Conservation (phyloP, 2,888 invertebrate genomes). For the Blomia tropicalis region DNA sequence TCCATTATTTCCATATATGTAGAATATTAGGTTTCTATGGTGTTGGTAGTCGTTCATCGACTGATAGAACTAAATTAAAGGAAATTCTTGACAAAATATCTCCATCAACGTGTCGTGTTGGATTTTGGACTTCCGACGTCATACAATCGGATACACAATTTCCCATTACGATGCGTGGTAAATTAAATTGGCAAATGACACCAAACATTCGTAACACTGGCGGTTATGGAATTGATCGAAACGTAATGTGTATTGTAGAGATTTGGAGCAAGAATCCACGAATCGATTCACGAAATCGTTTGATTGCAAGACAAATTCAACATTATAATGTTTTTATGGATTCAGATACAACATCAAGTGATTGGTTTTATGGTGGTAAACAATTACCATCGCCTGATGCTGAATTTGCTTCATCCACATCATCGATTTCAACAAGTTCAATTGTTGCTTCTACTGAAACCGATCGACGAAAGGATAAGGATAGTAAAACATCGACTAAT, state of each 20-base stretch:
- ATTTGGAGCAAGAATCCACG: constrained; percentile 7
- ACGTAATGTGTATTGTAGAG: constrained; percentile 5
- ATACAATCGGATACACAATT: background rate
- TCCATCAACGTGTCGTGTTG: background rate
- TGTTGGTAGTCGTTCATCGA: no score
- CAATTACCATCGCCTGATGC: background rate
- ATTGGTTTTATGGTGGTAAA: constrained; percentile 11
- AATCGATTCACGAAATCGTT: background rate
- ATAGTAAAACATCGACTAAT: background rate
- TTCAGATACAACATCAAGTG: background rate
- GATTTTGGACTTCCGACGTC: background rate
- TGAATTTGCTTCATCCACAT: background rate
- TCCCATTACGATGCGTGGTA: background rate
- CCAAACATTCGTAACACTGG: background rate
- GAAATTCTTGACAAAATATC: constrained; percentile 2
- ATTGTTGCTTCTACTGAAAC: no score
- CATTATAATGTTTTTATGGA: constrained; percentile 5
- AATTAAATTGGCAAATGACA: background rate
- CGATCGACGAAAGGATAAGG: background rate
- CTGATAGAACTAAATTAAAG: no score
- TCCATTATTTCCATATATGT: no score
- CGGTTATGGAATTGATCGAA: background rate
- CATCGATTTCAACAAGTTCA: background rate
- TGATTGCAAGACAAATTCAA: constrained; percentile 1
- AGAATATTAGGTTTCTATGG: background rate